Base-by-base conservation (phyloP, 2,797 vertebrate genomes). In the Gobio occitaniae region DNA sequence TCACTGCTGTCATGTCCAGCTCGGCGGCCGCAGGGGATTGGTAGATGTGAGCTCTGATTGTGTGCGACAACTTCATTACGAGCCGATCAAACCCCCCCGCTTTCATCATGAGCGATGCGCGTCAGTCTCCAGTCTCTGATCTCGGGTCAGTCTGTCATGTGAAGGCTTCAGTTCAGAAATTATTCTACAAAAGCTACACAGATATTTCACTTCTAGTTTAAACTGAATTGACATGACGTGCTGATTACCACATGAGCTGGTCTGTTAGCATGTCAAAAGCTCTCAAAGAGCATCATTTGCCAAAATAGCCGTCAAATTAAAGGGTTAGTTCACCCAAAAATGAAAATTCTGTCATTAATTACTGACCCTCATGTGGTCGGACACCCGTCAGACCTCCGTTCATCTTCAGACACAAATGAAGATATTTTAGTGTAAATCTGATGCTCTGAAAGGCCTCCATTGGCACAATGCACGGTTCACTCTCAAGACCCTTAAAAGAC, bases 41-140 rank as follows among this genome's bases (percentile, higher is more conserved):
- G 90, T 91, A 79, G 92, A 95, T 95, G 93, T 87, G 89, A 89
- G 87, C 19, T 86, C 91, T 94, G 94, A 95, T 94, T 90, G 90
- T 91, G 94, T 93, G 91, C 93, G 94, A 96, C 94, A 95, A 93
- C 91, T 94, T 94, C 94, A 95, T 95, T 94, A 94, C 91, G 90
- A 91, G 90, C 91, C 91, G 93, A 94, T 94, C 93, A 93, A 90
- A 87, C 75, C 7, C 81, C 81, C 86, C 38, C 36, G 80, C 74
- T 91, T 92, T 91, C 92, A 90, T 92, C 93, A 91, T 91, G 93
- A 93, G 89, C 70, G 89, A 92, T 92, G 89, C 83, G 63, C 7
- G 87, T 90, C 38, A 48, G 38, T 74, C 19, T 65, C 74, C 72
- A 4, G 77, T 3, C 6, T 41, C 56, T 47, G 56, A 78, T 78